Conservation (phyloP, 2,888 invertebrate genomes). For the Heliconius ismenius region DNA sequence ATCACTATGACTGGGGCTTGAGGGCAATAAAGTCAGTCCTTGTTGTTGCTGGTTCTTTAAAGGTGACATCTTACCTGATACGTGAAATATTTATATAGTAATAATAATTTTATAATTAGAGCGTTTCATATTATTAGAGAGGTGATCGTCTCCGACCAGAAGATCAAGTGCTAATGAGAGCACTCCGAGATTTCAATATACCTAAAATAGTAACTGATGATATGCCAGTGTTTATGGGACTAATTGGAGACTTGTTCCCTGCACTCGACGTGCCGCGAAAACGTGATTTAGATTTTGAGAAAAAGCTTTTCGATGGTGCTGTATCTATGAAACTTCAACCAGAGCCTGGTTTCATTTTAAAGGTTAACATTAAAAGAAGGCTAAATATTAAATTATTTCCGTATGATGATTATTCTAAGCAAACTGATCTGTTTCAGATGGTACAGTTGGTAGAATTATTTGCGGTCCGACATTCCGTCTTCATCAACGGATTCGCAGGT, state of each 20-base stretch:
- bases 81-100: not conserved
- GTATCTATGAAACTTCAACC: slow-evolving; percentile 93
- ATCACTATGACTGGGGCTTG: slow-evolving; percentile 98
- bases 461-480: slow-evolving; percentile 96
- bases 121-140: slow-evolving; percentile 65
- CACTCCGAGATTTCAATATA: slow-evolving; percentile 95
- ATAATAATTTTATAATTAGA: not conserved
- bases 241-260: slow-evolving; percentile 96
- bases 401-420: not conserved
- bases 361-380: slow-evolving; percentile 72
- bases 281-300: slow-evolving; percentile 91
- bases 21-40: slow-evolving; percentile 97
- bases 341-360: slow-evolving; percentile 93
- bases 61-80: slow-evolving; percentile 69
- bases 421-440: slow-evolving; percentile 79
- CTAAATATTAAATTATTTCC: not conserved
- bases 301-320: slow-evolving; percentile 88
- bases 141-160: slow-evolving; percentile 89
- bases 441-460: slow-evolving; percentile 96
- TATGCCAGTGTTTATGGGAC: slow-evolving; percentile 94
- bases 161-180: slow-evolving; percentile 97
- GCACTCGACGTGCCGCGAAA: slow-evolving; percentile 95
- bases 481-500: slow-evolving; percentile 92
- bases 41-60: slow-evolving; percentile 95
- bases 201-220: slow-evolving; percentile 97